A percentile compares a stretch with the other conserved stretches of the same genome.
These are phyloP conservation scores for Holothuria scabra DNA, from an alignment of 53 echinoderm and acorn worm species.

Conservation along the genomic window DNA sequence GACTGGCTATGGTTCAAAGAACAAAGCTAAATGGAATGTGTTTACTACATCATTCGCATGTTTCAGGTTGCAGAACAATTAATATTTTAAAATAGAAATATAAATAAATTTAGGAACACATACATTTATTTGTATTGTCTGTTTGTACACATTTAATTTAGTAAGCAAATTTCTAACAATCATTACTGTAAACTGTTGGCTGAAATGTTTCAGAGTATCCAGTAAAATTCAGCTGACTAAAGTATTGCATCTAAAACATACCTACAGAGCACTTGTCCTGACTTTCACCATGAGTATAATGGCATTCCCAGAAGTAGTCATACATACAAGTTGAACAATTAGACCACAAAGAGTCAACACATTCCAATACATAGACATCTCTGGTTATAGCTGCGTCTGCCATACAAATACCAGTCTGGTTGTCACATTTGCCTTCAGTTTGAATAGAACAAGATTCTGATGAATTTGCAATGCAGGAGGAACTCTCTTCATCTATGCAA, in stretches of 20 bases:
- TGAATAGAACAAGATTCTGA: background rate
- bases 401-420: background rate
- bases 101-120: too few relatives aligned
- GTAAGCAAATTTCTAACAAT: too few relatives aligned
- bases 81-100: too few relatives aligned
- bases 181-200: too few relatives aligned
- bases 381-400: background rate
- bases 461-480: background rate
- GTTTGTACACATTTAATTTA: too few relatives aligned
- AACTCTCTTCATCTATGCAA: background rate
- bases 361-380: slow-evolving; percentile 49
- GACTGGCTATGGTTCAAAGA: too few relatives aligned
- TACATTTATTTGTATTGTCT: too few relatives aligned
- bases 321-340: slow-evolving; percentile 59
- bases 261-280: slow-evolving; percentile 13
- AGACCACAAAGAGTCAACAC: slow-evolving; percentile 15
- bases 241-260: background rate
- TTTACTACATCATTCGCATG: too few relatives aligned
- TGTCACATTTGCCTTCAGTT: background rate
- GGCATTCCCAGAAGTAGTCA: slow-evolving; percentile 35
- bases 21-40: too few relatives aligned
- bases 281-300: background rate
- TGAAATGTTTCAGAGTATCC: too few relatives aligned
- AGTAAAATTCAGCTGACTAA: too few relatives aligned
- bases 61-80: too few relatives aligned